A percentile compares a stretch with the other conserved stretches of the same genome.
Evolutionary conservation across 1,140 invertebrate species (phyloP).

Genomic region (Sycophaga agraensis): DNA sequence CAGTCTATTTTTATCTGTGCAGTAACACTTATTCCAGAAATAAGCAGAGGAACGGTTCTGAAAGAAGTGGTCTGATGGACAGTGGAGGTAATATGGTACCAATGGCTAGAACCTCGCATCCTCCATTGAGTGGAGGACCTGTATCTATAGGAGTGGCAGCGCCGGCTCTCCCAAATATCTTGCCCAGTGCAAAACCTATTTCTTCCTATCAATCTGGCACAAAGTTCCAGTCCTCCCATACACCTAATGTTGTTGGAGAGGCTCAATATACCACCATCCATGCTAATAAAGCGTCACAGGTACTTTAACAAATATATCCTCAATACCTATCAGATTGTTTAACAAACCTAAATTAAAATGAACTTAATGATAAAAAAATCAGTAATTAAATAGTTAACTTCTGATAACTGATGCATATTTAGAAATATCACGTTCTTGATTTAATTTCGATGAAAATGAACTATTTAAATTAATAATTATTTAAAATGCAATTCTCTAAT

Average conservation of each 20-base stretch:
- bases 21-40: constrained; percentile 40
- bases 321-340: too few species aligned
- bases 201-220: constrained; percentile 51
- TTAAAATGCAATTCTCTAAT: neutral
- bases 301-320: neutral
- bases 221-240: constrained; percentile 54
- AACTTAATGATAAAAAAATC: too few species aligned
- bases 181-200: constrained; percentile 47
- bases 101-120: constrained; percentile 47
- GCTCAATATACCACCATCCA: constrained; percentile 27
- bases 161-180: constrained; percentile 43
- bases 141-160: constrained; percentile 37
- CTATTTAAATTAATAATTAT: neutral
- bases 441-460: too few species aligned
- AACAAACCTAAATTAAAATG: too few species aligned
- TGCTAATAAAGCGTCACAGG: constrained; percentile 24
- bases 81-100: constrained; percentile 41
- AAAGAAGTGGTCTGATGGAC: constrained; percentile 34
- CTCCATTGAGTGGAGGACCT: constrained; percentile 41
- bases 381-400: too few species aligned
- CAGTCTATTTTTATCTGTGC: constrained; percentile 5
- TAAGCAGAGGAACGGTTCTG: constrained; percentile 47
- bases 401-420: too few species aligned
- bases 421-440: too few species aligned
- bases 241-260: constrained; percentile 37